Conservation (phyloP, 2,113 vertebrate species). For the Gnathonemus echidnorhynchus region DNA sequence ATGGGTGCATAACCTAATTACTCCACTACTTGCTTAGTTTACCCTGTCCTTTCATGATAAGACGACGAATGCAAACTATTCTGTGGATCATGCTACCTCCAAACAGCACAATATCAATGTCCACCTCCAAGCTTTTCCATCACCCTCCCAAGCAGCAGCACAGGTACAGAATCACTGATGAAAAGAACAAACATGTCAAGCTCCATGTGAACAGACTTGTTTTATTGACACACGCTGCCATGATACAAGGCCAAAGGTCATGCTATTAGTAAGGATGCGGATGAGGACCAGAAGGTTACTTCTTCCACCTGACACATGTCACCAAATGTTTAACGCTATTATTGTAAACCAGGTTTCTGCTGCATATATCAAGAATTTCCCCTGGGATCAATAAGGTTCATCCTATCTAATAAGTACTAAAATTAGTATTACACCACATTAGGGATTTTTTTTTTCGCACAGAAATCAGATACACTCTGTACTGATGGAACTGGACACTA, state of each 20-base stretch:
- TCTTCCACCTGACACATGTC: background rate
- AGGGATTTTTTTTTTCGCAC: background rate
- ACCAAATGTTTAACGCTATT: background rate
- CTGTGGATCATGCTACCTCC: background rate
- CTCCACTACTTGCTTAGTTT: background rate
- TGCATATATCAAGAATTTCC: background rate
- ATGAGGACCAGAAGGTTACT: background rate
- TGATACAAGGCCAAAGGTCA: background rate
- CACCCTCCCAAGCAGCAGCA: background rate
- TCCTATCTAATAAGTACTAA: background rate
- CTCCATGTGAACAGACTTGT: background rate
- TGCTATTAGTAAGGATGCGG: background rate
- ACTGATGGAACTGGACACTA: background rate
- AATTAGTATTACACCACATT: background rate
- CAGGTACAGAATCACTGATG: background rate
- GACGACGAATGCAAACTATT: background rate
- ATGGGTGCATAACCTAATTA: background rate
- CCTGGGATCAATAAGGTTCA: background rate
- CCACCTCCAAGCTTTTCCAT: background rate
- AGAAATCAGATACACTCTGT: background rate
- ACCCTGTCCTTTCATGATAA: background rate
- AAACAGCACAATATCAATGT: background rate
- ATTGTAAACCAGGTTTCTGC: background rate
- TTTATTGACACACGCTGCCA: background rate
- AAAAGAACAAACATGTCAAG: background rate